A percentile compares a stretch with the other conserved stretches of the same genome.
phyloP scores from a whole-genome alignment of 2,113 vertebrate genomes.

The Arenaria interpres region DNA sequence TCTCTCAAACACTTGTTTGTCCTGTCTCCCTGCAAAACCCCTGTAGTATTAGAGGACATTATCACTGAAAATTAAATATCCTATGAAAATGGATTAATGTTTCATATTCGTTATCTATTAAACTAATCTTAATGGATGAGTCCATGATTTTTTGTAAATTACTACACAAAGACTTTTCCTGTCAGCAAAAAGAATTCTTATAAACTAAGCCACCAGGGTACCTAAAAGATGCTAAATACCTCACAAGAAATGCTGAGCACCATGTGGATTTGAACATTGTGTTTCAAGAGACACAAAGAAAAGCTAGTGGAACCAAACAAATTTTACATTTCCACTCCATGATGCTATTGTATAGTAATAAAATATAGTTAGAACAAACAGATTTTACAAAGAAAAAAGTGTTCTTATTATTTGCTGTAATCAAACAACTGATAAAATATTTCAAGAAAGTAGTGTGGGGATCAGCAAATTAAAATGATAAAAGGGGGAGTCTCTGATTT shows the following conservation, averaged over 20 bases:
- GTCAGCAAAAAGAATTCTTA: not conserved
- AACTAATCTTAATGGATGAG: not conserved
- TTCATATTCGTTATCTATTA: not conserved
- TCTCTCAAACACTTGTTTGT: not conserved
- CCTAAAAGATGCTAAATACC: not conserved
- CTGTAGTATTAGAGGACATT: not conserved
- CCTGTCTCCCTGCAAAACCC: not conserved
- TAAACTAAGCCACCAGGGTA: not conserved
- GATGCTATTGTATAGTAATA: not conserved
- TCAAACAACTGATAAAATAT: not conserved
- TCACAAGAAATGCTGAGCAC: not conserved
- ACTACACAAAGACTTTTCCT: not conserved
- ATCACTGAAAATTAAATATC: not conserved
- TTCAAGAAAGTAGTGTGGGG: not conserved
- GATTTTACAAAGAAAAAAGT: not conserved
- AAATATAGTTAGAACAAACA: not conserved
- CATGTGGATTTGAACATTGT: not conserved
- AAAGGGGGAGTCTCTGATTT: not conserved
- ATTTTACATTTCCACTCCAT: not conserved
- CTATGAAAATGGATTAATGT: not conserved
- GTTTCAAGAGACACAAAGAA: not conserved
- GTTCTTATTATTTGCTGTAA: not conserved
- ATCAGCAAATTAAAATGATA: not conserved
- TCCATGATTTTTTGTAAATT: not conserved
- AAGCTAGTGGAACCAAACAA: not conserved